A percentile compares a stretch with the other conserved stretches of the same genome.
Conservation (phyloP, 2,888 invertebrate species). For the Didymodactylos carnosus region DNA sequence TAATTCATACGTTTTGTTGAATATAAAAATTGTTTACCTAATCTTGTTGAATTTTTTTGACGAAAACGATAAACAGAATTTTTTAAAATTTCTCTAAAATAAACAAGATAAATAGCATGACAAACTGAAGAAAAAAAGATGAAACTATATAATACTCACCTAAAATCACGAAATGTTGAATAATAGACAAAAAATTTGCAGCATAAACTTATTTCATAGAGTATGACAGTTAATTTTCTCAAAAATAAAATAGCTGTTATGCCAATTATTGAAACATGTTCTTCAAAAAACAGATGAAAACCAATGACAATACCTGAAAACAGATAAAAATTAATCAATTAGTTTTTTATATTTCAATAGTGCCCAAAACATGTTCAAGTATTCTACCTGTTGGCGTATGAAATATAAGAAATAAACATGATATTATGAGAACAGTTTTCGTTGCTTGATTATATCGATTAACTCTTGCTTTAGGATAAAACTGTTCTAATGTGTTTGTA, state of each 20-base stretch:
- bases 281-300: not conserved
- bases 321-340: not conserved
- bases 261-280: not conserved
- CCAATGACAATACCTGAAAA: not conserved
- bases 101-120: not conserved
- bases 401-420: constrained; percentile 7
- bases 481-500: not conserved
- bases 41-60: not conserved
- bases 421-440: not conserved
- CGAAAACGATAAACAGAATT: not conserved
- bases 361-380: not conserved
- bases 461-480: not conserved
- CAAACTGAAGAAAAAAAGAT: not conserved
- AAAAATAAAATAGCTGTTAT: not conserved
- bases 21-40: too few species aligned
- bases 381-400: constrained; percentile 1
- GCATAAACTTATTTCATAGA: constrained; percentile 9
- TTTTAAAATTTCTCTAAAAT: not conserved
- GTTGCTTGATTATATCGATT: constrained; percentile 8
- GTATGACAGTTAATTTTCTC: constrained; percentile 3
- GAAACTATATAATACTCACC: constrained; percentile 1
- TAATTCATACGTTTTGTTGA: too few species aligned
- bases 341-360: not conserved
- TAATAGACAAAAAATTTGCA: constrained; percentile 8
- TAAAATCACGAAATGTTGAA: constrained; percentile 7